A percentile compares a stretch with the other conserved stretches of the same genome.
phyloP scores from a whole-genome alignment of 2,113 vertebrate genomes.

The Podarcis cretensis region DNA sequence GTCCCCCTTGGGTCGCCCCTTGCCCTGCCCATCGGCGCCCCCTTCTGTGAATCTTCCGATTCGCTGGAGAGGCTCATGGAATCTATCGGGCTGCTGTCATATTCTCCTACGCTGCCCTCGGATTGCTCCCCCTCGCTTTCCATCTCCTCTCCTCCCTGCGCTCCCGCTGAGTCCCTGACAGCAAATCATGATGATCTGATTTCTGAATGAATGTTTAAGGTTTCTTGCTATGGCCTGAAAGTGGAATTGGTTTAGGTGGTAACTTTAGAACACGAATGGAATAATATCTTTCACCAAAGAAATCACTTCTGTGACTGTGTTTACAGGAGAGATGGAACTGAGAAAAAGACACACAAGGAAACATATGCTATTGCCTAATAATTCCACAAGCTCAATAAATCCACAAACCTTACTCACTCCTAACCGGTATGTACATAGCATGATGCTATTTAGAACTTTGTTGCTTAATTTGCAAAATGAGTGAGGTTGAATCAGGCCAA shows the following conservation, averaged over 20 bases:
- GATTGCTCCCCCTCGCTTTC: too few relatives aligned
- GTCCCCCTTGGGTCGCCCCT: too few relatives aligned
- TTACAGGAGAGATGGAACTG: conserved; percentile 68
- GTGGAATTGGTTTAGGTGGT: conserved; percentile 38
- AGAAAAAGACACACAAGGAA: conserved; percentile 80
- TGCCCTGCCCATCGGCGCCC: too few relatives aligned
- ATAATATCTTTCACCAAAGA: conserved; percentile 25
- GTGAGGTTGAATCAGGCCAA: too few relatives aligned
- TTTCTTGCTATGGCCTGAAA: conserved; percentile 14
- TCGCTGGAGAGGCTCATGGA: too few relatives aligned
- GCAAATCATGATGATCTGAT: conserved; percentile 11
- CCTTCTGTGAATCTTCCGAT: too few relatives aligned
- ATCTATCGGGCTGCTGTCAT: too few relatives aligned
- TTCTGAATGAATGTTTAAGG: conserved; percentile 56
- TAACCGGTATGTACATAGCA: background rate
- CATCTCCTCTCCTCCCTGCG: too few relatives aligned
- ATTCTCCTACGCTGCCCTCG: too few relatives aligned
- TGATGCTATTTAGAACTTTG: background rate
- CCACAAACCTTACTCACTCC: background rate
- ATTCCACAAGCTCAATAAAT: background rate
- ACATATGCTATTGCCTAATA: background rate
- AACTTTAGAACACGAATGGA: conserved; percentile 29
- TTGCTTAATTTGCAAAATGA: background rate
- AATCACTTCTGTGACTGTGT: conserved; percentile 27
- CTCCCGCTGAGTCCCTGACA: too few relatives aligned